Base-by-base conservation (phyloP, 2,797 vertebrate genomes). In the Ptychadena robeensis region DNA sequence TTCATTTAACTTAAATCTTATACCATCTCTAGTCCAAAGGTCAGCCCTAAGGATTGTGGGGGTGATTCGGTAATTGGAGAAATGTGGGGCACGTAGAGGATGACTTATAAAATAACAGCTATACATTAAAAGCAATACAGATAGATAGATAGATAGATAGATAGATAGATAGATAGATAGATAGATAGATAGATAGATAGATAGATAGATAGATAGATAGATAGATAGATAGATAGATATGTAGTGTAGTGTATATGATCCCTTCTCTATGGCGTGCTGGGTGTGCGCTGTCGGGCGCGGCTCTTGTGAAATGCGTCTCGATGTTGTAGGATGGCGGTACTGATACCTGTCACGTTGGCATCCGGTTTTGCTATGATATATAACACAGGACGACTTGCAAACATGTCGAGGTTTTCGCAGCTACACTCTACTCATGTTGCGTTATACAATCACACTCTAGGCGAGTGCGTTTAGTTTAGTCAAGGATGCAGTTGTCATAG, bases 401-500 rank as follows among this genome's bases (percentile, higher is more conserved):
- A 68, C 14, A 25, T 25, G 32, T 35, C 9, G 25, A 28, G 6
- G 32, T 68, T n/a, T 34, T 25, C 48, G 53, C 9, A 53, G 31
- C 75, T 48, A 78, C 48, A 67, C 31, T 68, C 18, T n/a, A n/a
- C n/a, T 30, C 44, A 78, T 78, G 64, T n/a, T 48, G 59, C 44
- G 59, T 76, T 57, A 78, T 78, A 67, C 14, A 34, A 68, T 78
- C 31, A 67, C 75, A 53, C 63, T 30, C 64, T 78, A 18, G 66
- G 32, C 66, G 35, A 67, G 32, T 64, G 57, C 57, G 40, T 40
- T 64, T 37, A 10, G 73, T 53, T 44, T 32, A 67, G 75, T 78
- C 64, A 78, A 44, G 75, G 32, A 31, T 57, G 63, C 64, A 78
- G 75, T 78, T 78, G 75, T 65, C 75, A 78, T 78, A 53, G 75